phyloP scores from a whole-genome alignment of 1,140 invertebrate genomes.

The Brachionus sp. region DNA sequence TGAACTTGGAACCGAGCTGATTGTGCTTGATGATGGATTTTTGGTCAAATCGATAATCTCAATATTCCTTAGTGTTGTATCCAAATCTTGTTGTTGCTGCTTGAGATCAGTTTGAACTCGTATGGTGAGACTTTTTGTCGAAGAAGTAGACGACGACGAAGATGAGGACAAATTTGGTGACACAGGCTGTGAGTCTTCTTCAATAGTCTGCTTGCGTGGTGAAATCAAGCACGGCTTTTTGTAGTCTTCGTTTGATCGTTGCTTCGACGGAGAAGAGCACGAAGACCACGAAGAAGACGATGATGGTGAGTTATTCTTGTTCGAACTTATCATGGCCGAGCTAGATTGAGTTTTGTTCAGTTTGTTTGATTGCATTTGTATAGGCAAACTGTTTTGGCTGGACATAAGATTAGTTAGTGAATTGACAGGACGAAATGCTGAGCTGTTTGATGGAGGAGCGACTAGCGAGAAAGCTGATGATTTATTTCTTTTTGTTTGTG shows the following conservation, averaged over 20 bases:
- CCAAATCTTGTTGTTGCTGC: neutral
- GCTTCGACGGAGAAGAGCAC: neutral
- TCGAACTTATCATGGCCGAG: neutral
- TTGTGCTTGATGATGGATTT: neutral
- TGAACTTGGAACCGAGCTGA: neutral
- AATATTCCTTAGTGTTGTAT: neutral
- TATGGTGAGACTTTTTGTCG: neutral
- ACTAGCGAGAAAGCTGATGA: neutral
- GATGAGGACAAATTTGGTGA: conserved; percentile 7
- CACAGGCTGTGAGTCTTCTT: conserved; percentile 10
- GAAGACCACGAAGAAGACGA: conserved; percentile 19
- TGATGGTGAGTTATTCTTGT: conserved; percentile 21
- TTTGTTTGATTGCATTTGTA: conserved; percentile 21
- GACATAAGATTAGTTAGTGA: conserved; percentile 7
- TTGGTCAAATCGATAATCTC: conserved; percentile 30
- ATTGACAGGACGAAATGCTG: conserved; percentile 15
- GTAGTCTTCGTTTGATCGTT: neutral
- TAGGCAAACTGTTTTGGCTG: neutral
- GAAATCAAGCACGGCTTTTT: conserved; percentile 20
- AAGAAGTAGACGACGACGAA: neutral
- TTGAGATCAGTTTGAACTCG: neutral
- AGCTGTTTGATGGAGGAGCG: neutral
- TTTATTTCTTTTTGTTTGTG: conserved; percentile 19
- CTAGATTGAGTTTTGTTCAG: conserved; percentile 24
- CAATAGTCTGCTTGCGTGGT: neutral